These are phyloP conservation scores for Cotesia glomerata DNA, from an alignment of 1,140 invertebrate species.

Conservation along the genomic window DNA sequence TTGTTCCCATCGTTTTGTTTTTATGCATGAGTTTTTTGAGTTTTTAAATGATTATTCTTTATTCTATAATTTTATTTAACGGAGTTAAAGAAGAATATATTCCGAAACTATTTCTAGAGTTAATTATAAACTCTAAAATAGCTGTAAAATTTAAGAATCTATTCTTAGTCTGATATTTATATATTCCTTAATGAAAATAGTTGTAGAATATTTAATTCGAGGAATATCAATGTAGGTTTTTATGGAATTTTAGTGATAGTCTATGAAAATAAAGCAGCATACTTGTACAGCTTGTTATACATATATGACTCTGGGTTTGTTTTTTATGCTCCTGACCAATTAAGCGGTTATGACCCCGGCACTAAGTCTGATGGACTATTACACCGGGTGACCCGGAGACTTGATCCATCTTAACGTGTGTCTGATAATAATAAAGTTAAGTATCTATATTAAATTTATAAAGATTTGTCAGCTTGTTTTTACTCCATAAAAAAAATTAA, in stretches of 20 bases:
- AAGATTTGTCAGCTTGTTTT: background rate
- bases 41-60: too few relatives aligned
- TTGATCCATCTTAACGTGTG: conserved; percentile 18
- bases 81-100: too few relatives aligned
- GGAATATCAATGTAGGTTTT: too few relatives aligned
- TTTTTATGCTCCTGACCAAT: conserved; percentile 23
- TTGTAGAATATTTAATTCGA: too few relatives aligned
- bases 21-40: too few relatives aligned
- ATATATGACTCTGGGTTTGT: background rate
- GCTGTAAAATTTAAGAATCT: background rate
- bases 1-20: too few relatives aligned
- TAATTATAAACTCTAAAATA: background rate
- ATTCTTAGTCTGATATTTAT: too few relatives aligned
- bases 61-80: too few relatives aligned
- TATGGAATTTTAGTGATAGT: background rate
- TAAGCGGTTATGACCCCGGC: conserved; percentile 31
- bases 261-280: background rate
- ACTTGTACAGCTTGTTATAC: background rate
- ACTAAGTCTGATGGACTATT: conserved; percentile 28
- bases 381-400: conserved; percentile 28
- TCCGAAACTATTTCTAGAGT: too few relatives aligned
- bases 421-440: conserved; percentile 3
- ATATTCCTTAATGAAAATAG: too few relatives aligned
- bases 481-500: too few relatives aligned
- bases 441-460: background rate